Conservation (phyloP, 2,888 invertebrate genomes). For the Poecilobothrus nobilitatus region DNA sequence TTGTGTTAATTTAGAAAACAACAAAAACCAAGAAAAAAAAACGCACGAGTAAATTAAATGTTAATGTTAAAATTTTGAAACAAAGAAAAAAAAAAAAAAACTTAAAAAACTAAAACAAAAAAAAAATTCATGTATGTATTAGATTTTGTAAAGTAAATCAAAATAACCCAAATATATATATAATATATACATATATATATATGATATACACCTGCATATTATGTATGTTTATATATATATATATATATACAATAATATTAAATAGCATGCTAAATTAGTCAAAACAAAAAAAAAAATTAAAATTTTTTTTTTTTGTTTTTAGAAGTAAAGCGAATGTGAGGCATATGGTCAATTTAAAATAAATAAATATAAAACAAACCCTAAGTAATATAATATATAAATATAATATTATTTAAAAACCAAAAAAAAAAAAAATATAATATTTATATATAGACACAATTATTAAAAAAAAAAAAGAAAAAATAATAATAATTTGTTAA, state of each 20-base stretch:
- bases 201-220: too few relatives aligned
- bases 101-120: neutral
- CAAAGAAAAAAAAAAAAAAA: neutral
- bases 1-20: too few relatives aligned
- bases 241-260: constrained; percentile 22
- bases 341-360: constrained; percentile 20
- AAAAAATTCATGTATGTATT: neutral
- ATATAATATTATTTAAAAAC: constrained; percentile 24
- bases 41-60: constrained; percentile 6
- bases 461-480: constrained; percentile 9
- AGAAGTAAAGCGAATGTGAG: constrained; percentile 21
- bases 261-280: constrained; percentile 14
- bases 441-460: constrained; percentile 7
- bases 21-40: neutral
- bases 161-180: constrained; percentile 18
- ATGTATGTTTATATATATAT: too few relatives aligned
- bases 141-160: too few relatives aligned
- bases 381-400: constrained; percentile 21
- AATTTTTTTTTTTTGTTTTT: constrained; percentile 14
- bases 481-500: neutral
- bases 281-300: constrained; percentile 21
- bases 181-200: constrained; percentile 9
- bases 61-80: neutral
- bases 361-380: constrained; percentile 23
- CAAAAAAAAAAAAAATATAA: constrained; percentile 18